Percentiles rank a stretch among this genome's conserved stretches.
Evolutionary conservation across 2,888 invertebrate species (phyloP).

Genomic region (Macrostomum cliftonense): DNA sequence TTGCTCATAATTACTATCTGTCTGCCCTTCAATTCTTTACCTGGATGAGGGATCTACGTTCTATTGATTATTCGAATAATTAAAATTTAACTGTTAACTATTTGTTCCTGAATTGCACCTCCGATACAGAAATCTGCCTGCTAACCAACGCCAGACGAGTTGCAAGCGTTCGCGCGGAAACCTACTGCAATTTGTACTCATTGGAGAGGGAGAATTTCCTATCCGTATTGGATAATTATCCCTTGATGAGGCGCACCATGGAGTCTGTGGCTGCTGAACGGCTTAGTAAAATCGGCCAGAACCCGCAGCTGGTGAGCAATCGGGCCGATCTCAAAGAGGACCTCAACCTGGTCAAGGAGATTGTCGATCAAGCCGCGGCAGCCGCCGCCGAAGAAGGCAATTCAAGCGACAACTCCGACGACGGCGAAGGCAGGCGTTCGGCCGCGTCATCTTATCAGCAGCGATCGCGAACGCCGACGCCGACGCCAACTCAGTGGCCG

Average conservation of each 20-base stretch:
- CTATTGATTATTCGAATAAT: too few relatives aligned
- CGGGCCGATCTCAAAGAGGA: constrained; percentile 34
- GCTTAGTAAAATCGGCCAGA: constrained; percentile 91
- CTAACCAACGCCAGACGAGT: constrained; percentile 86
- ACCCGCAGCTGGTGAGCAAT: constrained; percentile 46
- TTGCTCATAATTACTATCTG: too few relatives aligned
- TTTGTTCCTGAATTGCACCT: too few relatives aligned
- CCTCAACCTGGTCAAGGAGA: constrained; percentile 18
- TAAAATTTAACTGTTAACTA: too few relatives aligned
- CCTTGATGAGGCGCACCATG: constrained; percentile 91
- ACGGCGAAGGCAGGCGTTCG: too few relatives aligned
- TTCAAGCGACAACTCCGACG: too few relatives aligned
- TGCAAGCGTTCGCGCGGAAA: constrained; percentile 87
- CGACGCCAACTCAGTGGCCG: neutral
- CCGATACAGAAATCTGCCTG: constrained; percentile 63
- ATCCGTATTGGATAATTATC: constrained; percentile 89
- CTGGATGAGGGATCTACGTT: too few relatives aligned
- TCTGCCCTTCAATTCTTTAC: too few relatives aligned
- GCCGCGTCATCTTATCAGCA: too few relatives aligned
- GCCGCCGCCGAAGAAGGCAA: too few relatives aligned
- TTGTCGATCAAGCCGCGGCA: neutral
- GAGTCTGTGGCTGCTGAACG: constrained; percentile 95
- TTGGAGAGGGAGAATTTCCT: constrained; percentile 94
- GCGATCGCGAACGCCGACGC: neutral
- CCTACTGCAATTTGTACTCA: constrained; percentile 93